These are phyloP conservation scores for Bovichtus diacanthus DNA, from an alignment of 2,797 vertebrate genomes.

Conservation along the genomic window DNA sequence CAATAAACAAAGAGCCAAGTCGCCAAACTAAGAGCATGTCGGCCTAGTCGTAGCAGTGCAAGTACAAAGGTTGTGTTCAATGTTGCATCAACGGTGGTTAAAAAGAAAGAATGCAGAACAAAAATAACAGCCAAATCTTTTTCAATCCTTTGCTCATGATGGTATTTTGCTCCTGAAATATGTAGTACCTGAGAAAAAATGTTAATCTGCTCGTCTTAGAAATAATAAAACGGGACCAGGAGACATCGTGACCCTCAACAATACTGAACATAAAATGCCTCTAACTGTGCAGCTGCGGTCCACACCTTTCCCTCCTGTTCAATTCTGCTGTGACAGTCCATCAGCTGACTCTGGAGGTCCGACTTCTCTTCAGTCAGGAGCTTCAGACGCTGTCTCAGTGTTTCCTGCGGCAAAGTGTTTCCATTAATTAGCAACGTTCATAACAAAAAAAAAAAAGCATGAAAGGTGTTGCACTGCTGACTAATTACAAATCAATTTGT, in stretches of 20 bases:
- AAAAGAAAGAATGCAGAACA: constrained; percentile 25
- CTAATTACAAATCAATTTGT: constrained; percentile 43
- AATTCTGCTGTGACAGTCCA: constrained; percentile 85
- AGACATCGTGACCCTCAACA: constrained; percentile 11
- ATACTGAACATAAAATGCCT: not conserved
- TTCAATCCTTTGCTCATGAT: constrained; percentile 47
- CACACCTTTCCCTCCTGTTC: constrained; percentile 91
- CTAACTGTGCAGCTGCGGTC: not conserved
- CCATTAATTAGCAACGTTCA: constrained; percentile 16
- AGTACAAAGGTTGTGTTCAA: constrained; percentile 38
- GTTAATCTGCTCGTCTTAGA: constrained; percentile 46
- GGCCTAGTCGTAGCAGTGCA: not conserved
- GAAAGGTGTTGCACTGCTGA: not conserved
- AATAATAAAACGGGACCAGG: constrained; percentile 14
- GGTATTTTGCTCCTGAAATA: constrained; percentile 24
- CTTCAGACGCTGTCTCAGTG: constrained; percentile 86
- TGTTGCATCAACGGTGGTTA: constrained; percentile 6
- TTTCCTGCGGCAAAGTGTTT: constrained; percentile 78
- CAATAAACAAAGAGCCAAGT: constrained; percentile 70
- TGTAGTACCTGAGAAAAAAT: constrained; percentile 4
- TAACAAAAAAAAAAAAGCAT: not conserved
- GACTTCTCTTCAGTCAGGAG: constrained; percentile 86
- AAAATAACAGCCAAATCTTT: constrained; percentile 45
- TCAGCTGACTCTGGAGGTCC: constrained; percentile 87
- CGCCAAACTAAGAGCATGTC: constrained; percentile 6